Evolutionary conservation across 2,888 invertebrate species (phyloP), one percentile per base, ranked within the genome.

Genomic region (Hypolimnas misippus): DNA sequence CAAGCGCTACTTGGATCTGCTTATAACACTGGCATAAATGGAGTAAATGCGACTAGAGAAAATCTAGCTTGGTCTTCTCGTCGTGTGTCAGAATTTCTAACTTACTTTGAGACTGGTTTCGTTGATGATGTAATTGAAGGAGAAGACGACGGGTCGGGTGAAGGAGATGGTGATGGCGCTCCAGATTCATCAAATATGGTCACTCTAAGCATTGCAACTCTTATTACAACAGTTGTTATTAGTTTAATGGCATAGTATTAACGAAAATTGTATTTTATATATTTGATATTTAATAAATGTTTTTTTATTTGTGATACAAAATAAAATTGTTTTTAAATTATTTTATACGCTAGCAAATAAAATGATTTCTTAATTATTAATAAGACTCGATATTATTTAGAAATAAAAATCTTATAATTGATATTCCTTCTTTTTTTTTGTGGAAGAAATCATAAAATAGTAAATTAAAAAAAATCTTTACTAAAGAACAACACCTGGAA

Each of bases 81-180:
- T 1, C 82, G 89, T 29, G 62, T 77, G 1, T 16, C 64, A 0
- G 92, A 92, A 60, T 77, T 90, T 35, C 68, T 67, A 0, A 42
- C 50, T 0, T 92, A 77, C 72, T 86, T 90, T 33, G 84, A 87
- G 2, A 75, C 65, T 46, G 90, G 91, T 35, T 92, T 83, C 57
- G 73, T 77, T 0, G 85, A 86, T 12, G 78, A 77, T 0, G 68
- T 65, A 0, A 68, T 83, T 10, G 75, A 76, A 17, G 75, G 16
- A 21, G 44, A 46, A 19, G 74, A 76, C 19, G 74, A 76, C 2
- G 61, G 65, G 1, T 66, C 33, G 31, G 74, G 73, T 3, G 66
- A 63, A 8, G 61, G 49, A 0, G 59, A 46, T 31, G 60, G 51
- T 25, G 69, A 58, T 51, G 63, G 59, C 8, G 63, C 46, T 12